Conservation (phyloP, 2,888 invertebrate genomes). For the Meteorus colon region DNA sequence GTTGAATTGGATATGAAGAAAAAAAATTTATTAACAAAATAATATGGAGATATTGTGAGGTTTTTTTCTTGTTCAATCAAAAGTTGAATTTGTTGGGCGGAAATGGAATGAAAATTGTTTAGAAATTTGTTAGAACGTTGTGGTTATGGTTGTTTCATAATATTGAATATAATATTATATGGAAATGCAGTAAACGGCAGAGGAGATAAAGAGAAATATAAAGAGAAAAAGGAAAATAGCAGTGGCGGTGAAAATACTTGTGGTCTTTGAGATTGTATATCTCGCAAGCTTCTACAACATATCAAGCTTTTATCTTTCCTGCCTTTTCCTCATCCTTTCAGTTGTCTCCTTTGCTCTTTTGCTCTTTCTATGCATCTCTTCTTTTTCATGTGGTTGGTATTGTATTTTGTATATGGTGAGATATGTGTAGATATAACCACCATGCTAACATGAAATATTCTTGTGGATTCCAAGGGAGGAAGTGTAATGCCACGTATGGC, state of each 20-base stretch:
- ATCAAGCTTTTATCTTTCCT: slow-evolving; percentile 24
- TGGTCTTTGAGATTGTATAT: slow-evolving; percentile 34
- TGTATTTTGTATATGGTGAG: slow-evolving; percentile 9
- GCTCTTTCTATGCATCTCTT: background rate
- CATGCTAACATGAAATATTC: slow-evolving; percentile 37
- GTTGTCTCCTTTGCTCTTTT: background rate
- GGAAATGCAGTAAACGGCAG: background rate
- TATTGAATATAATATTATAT: background rate
- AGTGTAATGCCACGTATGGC: slow-evolving; percentile 33
- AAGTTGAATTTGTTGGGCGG: no score
- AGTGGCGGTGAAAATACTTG: slow-evolving; percentile 22
- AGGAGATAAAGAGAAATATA: background rate
- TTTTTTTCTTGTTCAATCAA: no score
- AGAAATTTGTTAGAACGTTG: background rate
- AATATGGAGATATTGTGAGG: no score
- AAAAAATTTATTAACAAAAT: no score
- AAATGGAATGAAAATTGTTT: background rate
- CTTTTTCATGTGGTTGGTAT: background rate
- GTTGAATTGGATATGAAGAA: no score
- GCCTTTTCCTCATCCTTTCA: slow-evolving; percentile 8
- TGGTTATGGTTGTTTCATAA: background rate
- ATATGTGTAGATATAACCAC: slow-evolving; percentile 20
- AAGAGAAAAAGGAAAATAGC: background rate
- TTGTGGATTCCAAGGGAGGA: slow-evolving; percentile 36
- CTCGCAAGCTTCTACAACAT: background rate